Conservation (phyloP, 2,113 vertebrate species). For the Lepus europaeus region DNA sequence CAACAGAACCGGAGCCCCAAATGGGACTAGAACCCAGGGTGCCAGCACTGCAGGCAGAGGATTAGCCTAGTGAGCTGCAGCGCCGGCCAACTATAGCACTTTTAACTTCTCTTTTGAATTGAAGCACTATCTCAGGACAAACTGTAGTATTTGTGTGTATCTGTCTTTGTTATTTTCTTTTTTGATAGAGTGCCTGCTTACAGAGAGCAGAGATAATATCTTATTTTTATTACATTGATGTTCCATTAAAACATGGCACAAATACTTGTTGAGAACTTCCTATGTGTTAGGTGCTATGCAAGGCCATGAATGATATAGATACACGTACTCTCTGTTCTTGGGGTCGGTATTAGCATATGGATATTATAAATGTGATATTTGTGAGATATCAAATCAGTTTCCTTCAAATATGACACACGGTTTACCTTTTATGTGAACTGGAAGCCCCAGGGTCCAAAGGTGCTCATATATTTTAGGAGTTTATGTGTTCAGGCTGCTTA, state of each 20-base stretch:
- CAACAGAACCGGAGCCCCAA: too few relatives aligned
- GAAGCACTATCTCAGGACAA: background rate
- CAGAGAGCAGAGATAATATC: background rate
- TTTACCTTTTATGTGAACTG: background rate
- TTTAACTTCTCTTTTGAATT: slow-evolving; percentile 38
- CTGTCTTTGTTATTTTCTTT: slow-evolving; percentile 25
- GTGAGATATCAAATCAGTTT: slow-evolving; percentile 8
- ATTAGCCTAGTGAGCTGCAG: too few relatives aligned
- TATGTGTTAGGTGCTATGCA: background rate
- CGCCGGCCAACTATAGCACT: background rate
- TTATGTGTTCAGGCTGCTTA: background rate
- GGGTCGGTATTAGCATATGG: background rate
- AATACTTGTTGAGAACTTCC: slow-evolving; percentile 32
- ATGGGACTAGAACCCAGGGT: too few relatives aligned
- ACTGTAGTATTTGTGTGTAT: background rate
- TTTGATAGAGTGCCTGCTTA: background rate
- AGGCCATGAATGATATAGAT: background rate
- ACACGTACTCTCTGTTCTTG: background rate
- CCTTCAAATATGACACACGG: background rate
- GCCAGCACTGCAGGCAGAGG: too few relatives aligned
- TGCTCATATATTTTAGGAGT: background rate
- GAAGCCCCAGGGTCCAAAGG: background rate
- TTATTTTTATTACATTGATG: background rate
- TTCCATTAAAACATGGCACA: background rate
- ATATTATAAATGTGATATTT: background rate